These are phyloP conservation scores for Dione juno DNA, from an alignment of 2,888 invertebrate genomes.

Conservation along the genomic window DNA sequence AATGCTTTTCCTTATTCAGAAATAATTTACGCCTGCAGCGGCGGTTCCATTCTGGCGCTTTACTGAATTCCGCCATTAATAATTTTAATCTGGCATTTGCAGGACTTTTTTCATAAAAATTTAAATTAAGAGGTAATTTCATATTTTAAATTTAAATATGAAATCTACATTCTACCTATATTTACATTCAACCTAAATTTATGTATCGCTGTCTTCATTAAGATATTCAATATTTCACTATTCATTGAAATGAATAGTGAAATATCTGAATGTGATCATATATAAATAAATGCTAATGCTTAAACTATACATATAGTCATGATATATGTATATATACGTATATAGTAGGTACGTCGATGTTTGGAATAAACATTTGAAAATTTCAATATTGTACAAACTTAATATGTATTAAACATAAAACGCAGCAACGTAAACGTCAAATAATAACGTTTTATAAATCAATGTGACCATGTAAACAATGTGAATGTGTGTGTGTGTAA, in stretches of 20 bases:
- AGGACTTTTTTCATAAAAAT: neutral
- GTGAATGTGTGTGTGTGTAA: too few relatives aligned
- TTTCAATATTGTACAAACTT: conserved; percentile 16
- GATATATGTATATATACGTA: too few relatives aligned
- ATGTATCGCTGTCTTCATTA: conserved; percentile 7
- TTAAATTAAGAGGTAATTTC: neutral
- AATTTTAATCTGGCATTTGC: conserved; percentile 13
- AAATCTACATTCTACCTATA: too few relatives aligned
- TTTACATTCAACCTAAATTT: neutral
- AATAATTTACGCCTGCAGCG: conserved; percentile 33
- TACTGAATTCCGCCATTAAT: conserved; percentile 39
- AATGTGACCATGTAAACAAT: conserved; percentile 30
- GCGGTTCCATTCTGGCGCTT: conserved; percentile 34
- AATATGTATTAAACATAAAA: conserved; percentile 33
- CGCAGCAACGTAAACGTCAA: conserved; percentile 6
- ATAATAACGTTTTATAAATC: conserved; percentile 37
- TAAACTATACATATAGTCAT: neutral
- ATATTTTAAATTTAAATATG: conserved; percentile 8
- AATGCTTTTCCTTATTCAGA: conserved; percentile 47
- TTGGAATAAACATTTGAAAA: neutral
- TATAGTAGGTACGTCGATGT: neutral
- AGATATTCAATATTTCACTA: neutral
- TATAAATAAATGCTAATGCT: conserved; percentile 6
- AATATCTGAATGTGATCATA: too few relatives aligned
- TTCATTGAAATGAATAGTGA: too few relatives aligned